A percentile compares a stretch with the other conserved stretches of the same genome.
These are phyloP conservation scores for Cynopterus brachyotis DNA, from an alignment of 2,113 vertebrate genomes.

Conservation along the genomic window DNA sequence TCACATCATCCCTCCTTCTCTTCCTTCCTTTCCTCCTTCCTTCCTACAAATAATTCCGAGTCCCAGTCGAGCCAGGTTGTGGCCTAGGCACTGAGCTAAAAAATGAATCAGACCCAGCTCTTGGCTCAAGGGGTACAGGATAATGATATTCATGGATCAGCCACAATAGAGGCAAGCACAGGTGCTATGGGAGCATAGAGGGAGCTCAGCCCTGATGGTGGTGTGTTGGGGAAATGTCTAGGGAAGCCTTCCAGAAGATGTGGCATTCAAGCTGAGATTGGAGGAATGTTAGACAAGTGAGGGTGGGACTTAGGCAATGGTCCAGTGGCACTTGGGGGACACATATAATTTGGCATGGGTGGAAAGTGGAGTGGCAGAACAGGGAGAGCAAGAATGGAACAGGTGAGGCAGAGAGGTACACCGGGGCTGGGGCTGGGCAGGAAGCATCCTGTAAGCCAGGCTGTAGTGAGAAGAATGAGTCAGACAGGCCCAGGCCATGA, in stretches of 20 bases:
- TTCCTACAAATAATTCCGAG: background rate
- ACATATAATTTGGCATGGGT: background rate
- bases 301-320: background rate
- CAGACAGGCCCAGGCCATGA: accelerated
- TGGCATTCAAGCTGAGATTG: background rate
- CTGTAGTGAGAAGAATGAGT: background rate
- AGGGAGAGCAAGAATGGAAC: background rate
- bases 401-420: background rate
- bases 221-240: accelerated
- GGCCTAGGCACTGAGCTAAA: background rate
- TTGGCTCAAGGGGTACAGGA: background rate
- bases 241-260: background rate
- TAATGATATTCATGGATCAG: background rate
- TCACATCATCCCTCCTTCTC: background rate
- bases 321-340: accelerated
- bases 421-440: background rate
- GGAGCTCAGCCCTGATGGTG: background rate
- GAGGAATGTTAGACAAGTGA: background rate
- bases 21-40: background rate
- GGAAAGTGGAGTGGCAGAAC: background rate
- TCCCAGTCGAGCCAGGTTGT: background rate
- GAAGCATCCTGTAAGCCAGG: background rate
- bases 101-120: background rate
- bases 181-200: background rate
- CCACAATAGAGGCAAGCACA: background rate